Evolutionary conservation across 1,140 invertebrate species (phyloP).

Genomic region (Zaprionus camerounensis): DNA sequence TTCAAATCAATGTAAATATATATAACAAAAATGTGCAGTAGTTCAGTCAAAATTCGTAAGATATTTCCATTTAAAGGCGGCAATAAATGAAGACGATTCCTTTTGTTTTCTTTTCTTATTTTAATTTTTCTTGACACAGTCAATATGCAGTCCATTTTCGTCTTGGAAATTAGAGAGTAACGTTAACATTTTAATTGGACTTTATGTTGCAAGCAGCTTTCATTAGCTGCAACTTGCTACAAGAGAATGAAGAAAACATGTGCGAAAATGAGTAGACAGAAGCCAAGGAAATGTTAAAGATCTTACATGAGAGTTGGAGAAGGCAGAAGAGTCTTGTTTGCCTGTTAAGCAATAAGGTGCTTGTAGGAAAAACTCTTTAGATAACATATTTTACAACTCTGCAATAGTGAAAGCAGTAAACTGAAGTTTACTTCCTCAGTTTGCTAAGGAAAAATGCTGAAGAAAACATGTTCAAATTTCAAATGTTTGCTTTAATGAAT

Average conservation of each 20-base stretch:
- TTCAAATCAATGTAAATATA: not conserved
- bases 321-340: no score
- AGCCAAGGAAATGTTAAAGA: not conserved
- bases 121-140: not conserved
- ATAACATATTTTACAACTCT: no score
- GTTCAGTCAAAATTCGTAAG: not conserved
- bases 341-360: no score
- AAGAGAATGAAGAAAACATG: not conserved
- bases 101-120: not conserved
- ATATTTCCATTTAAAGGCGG: not conserved
- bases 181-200: not conserved
- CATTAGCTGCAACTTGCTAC: not conserved
- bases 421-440: no score
- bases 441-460: no score
- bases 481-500: no score
- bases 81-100: not conserved
- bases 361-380: no score
- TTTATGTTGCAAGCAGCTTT: not conserved
- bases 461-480: no score
- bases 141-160: not conserved
- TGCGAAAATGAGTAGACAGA: no score
- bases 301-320: not conserved
- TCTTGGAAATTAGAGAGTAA: not conserved
- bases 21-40: not conserved
- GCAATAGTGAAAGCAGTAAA: no score